Evolutionary conservation across 1,140 invertebrate species (phyloP), one percentile per base, ranked within the genome.

Genomic region (Scaptomyza montana): DNA sequence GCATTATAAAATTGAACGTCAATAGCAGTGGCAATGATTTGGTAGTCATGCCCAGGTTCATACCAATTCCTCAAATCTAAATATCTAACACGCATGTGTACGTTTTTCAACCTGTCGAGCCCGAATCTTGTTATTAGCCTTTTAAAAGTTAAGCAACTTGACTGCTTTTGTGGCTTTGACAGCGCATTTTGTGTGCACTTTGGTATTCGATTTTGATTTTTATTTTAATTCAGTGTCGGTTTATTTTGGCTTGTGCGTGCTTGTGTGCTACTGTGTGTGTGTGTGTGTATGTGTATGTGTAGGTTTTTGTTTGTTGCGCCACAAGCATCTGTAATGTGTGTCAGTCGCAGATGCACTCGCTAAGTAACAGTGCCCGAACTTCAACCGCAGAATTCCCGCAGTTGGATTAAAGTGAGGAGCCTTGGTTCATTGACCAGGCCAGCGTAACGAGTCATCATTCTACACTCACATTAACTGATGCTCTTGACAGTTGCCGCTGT

Each of bases 381-480:
- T n/a, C n/a, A 57, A 25, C 3, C 7, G 0, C 41, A 46, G 41
- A 6, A 13, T 9, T 5, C 6, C n/a, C 25, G 6, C 28, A 6
- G 21, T 10, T 30, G 2, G 2, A 3, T 19, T 4, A 28, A n/a
- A 51, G 21, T 51, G 7, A 33, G 39, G 55, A 57, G 39, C 4
- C 56, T 56, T 67, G 77, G 84, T 89, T 89, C 84, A 89, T 78
- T 89, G 84, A 89, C 84, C 84, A 80, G 79, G 10, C 12, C 41
- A 59, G 28, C 10, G 28, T 19, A 65, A 53, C 57, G 68, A 74
- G 70, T 77, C 73, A 84, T 49, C 56, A 46, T 68, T 45, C 54
- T 71, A 79, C 50, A 50, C 2, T 25, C 21, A 4, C 21, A 4
- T 25, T 25, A 25, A 25, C 36, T 13, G 41, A 64, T 53, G 78